Base-by-base conservation (phyloP, 2,113 vertebrate genomes). In the Sinocyclocheilus rhinocerous region DNA sequence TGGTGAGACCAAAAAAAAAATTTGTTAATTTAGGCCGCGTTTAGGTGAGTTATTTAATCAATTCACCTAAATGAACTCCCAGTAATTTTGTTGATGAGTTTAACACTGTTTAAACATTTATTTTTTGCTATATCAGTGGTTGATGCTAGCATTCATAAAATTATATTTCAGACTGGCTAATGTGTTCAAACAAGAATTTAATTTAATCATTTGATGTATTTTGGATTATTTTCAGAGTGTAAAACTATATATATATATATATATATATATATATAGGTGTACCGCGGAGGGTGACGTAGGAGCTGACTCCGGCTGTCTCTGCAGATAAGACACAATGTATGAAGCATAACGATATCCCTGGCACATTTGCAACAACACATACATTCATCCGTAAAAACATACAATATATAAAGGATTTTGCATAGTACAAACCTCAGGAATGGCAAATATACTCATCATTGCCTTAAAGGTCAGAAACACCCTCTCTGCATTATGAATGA, bases 241-340 rank as follows among this genome's bases (percentile, higher is more conserved):
- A n/a, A n/a, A n/a, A n/a, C n/a, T n/a, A n/a, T n/a, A n/a, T n/a
- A n/a, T n/a, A n/a, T n/a, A n/a, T n/a, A n/a, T n/a, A n/a, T n/a
- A n/a, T n/a, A n/a, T n/a, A n/a, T n/a, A n/a, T n/a, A n/a, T n/a
- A n/a, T n/a, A n/a, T n/a, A n/a, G 57, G 50, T 8, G 15, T 22
- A 55, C 55, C 5, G 18, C 87, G 86, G 86, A 88, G 84, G 79
- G 78, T 87, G 70, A 85, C 69, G 61, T 86, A 82, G 80, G 70
- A 61, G 77, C 85, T 77, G 73, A 77, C 72, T 78, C 39, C 82
- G 59, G 42, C 76, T 88, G 84, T 82, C 89, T 86, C 39, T n/a
- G 4, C 1, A 83, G 84, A 88, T 85, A 77, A 87, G 78, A 81
- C 26, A 24, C 26, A 29, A 77, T 22, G 55, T 81, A 36, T 86